Percentiles rank a stretch among this genome's conserved stretches.
Evolutionary conservation across 1,140 invertebrate species (phyloP).

Genomic region (Apolygus lucorum): DNA sequence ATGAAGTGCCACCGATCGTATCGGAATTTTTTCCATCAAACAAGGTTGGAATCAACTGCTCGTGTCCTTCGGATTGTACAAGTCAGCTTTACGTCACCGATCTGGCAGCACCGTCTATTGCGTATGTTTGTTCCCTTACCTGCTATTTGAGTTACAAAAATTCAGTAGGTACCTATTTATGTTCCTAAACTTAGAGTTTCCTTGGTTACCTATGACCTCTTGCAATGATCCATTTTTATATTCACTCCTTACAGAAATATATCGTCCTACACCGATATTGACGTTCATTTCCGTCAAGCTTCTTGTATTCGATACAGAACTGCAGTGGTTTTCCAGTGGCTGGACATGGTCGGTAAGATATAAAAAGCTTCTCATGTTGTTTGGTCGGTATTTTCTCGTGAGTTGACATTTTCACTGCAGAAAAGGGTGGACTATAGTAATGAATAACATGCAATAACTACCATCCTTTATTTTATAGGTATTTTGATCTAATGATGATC

Average conservation of each 20-base stretch:
- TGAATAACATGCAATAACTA: too few species aligned
- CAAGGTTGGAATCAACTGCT: constrained; percentile 31
- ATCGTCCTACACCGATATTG: constrained; percentile 29
- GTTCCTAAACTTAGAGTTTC: too few species aligned
- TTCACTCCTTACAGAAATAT: constrained; percentile 10
- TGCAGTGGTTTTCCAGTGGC: constrained; percentile 33
- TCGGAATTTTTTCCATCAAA: constrained; percentile 28
- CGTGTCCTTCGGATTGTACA: constrained; percentile 33
- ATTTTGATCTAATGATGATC: too few species aligned
- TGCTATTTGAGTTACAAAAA: too few species aligned
- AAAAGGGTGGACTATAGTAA: too few species aligned
- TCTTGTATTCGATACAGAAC: constrained; percentile 33
- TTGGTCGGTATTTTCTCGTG: too few species aligned
- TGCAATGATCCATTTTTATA: too few species aligned
- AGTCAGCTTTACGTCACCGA: constrained; percentile 32
- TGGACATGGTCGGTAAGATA: constrained; percentile 35
- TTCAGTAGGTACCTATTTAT: not conserved
- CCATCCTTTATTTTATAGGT: too few species aligned
- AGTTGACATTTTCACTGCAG: too few species aligned
- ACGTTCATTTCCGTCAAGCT: constrained; percentile 31
- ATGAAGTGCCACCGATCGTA: constrained; percentile 23
- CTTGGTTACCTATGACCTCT: too few species aligned
- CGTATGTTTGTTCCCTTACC: too few species aligned
- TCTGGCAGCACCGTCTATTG: constrained; percentile 25
- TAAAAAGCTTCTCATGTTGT: too few species aligned